Evolutionary conservation across 1,140 invertebrate species (phyloP).

Genomic region (Brachionus calyciflorus): DNA sequence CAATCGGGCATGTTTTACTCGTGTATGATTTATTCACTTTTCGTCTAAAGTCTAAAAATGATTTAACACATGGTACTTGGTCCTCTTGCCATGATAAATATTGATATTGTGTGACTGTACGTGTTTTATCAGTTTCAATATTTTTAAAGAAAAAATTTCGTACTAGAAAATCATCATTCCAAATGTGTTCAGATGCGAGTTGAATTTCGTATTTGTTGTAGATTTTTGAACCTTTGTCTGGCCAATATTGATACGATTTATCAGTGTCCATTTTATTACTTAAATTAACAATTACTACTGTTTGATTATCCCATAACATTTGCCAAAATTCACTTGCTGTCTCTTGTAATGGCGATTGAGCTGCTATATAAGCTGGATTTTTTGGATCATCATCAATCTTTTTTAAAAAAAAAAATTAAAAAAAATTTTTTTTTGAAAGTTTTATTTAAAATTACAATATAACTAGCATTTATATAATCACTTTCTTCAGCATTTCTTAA

Average conservation of each 20-base stretch:
- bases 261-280: constrained; percentile 73
- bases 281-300: constrained; percentile 92
- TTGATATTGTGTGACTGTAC: constrained; percentile 98
- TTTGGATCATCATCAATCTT: constrained; percentile 46
- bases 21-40: constrained; percentile 99
- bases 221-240: constrained; percentile 89
- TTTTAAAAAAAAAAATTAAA: too few relatives aligned
- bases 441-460: constrained; percentile 72
- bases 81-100: constrained; percentile 94
- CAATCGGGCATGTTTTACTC: constrained; percentile 94
- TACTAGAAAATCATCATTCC: constrained; percentile 98
- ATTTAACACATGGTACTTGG: constrained; percentile 82
- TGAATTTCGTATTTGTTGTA: constrained; percentile 97
- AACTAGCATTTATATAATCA: constrained; percentile 92
- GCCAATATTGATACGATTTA: constrained; percentile 94
- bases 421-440: not conserved
- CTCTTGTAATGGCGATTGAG: constrained; percentile 84
- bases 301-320: constrained; percentile 97
- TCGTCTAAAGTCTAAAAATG: constrained; percentile 90
- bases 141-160: constrained; percentile 98
- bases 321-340: constrained; percentile 78
- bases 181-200: constrained; percentile 96
- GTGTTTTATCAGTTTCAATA: constrained; percentile 86
- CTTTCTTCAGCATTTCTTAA: constrained; percentile 68
- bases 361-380: constrained; percentile 71